Percentiles rank a stretch among this genome's conserved stretches.
These are phyloP conservation scores for Riparia riparia DNA, from an alignment of 2,113 vertebrate species.

Conservation along the genomic window DNA sequence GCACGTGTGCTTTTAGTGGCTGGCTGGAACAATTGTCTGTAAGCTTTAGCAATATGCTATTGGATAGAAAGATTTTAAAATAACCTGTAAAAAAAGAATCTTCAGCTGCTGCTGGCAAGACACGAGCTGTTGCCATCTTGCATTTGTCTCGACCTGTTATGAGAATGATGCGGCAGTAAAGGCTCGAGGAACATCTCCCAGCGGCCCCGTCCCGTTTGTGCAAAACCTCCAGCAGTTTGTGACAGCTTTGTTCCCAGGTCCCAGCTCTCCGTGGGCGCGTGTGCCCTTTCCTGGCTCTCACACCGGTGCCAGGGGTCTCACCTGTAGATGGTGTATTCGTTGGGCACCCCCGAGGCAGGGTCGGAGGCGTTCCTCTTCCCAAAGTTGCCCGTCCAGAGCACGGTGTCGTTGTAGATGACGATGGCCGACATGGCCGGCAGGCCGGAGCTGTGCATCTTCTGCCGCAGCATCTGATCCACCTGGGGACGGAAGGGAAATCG, in stretches of 20 bases:
- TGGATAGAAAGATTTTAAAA: neutral
- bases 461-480: slow-evolving; percentile 84
- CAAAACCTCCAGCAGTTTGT: neutral
- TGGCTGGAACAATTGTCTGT: neutral
- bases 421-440: slow-evolving; percentile 88
- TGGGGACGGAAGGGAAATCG: neutral
- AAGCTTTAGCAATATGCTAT: neutral
- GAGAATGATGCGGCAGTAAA: neutral
- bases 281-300: neutral
- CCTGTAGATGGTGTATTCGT: slow-evolving; percentile 92
- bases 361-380: slow-evolving; percentile 88
- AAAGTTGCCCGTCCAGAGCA: slow-evolving; percentile 93
- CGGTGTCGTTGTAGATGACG: slow-evolving; percentile 87
- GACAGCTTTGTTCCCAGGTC: neutral
- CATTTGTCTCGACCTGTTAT: neutral
- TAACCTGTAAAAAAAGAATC: neutral
- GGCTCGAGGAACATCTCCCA: neutral
- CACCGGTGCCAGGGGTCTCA: slow-evolving; percentile 17
- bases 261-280: neutral
- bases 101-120: neutral
- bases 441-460: slow-evolving; percentile 73
- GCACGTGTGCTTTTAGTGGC: neutral
- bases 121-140: neutral
- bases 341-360: slow-evolving; percentile 78
- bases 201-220: neutral